A percentile compares a stretch with the other conserved stretches of the same genome.
Conservation (phyloP, 2,888 invertebrate genomes). For the Steinernema hermaphroditum region DNA sequence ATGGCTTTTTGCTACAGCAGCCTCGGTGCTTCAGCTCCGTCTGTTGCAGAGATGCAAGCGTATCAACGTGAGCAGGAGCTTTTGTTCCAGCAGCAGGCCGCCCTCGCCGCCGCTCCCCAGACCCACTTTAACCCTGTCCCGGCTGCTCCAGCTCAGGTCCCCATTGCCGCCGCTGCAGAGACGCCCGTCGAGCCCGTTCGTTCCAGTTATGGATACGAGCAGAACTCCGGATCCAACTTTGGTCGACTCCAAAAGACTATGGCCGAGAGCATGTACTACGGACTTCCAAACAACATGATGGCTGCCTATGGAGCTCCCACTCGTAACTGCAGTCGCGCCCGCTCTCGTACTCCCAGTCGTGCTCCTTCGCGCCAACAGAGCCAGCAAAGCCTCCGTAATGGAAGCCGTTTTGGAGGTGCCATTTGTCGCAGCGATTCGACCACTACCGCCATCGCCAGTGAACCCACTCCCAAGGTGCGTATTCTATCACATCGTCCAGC, state of each 20-base stretch:
- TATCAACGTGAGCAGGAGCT: not conserved
- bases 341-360: not conserved
- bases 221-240: not conserved
- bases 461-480: not conserved
- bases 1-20: not conserved
- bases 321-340: not conserved
- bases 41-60: not conserved
- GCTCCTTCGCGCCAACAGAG: not conserved
- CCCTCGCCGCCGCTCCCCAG: not conserved
- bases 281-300: constrained; percentile 16
- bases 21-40: not conserved
- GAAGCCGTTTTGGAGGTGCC: not conserved
- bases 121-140: too few relatives aligned
- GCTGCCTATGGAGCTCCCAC: not conserved
- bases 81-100: not conserved
- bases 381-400: not conserved
- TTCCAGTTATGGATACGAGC: constrained; percentile 5
- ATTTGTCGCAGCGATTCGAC: constrained; percentile 2
- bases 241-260: not conserved
- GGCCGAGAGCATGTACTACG: constrained; percentile 18
- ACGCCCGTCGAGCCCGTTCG: not conserved
- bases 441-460: not conserved
- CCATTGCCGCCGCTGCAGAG: not conserved
- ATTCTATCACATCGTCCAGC: not conserved
- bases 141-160: not conserved